Evolutionary conservation across 2,113 vertebrate species (phyloP), one percentile per base, ranked within the genome.

Genomic region (Antigone vipio): DNA sequence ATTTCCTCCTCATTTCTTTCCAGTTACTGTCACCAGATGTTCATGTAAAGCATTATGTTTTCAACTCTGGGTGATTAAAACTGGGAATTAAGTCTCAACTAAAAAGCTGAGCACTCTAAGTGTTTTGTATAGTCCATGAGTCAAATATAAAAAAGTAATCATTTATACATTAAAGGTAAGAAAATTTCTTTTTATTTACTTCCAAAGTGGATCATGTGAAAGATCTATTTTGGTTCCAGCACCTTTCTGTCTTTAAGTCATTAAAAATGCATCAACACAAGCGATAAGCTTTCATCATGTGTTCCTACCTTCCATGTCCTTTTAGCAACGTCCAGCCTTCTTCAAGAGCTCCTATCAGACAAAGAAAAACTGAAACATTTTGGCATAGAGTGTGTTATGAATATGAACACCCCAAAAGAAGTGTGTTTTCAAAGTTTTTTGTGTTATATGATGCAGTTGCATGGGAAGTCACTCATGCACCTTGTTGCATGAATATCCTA

Each of bases 21-120:
- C 66, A 21, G 4, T 81, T 64, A 68, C 17, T 95, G 56, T 71
- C 92, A 94, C 79, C 76, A 92, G 91, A 84, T 89, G 50, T 95
- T 92, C 9, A 0, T 72, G 60, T 77, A 67, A 59, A 75, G 47
- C 47, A 13, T 59, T 74, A 27, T 44, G 18, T 78, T 95, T 84
- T 81, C 56, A 92, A 15, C 60, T 68, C 44, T 53, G n/a, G 9
- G 21, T 56, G 24, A 64, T 75, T 89, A 78, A 85, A 92, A 64
- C 14, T 44, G 44, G 42, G 38, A 60, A 75, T 60, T 49, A 74
- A 53, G 15, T 83, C n/a, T 83, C 56, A 83, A 18, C 10, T 55
- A 75, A 53, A 92, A 67, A 88, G 18, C 32, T 3, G 6, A 89
- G 5, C 3, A 20, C 8, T 53, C 13, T 42, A 34, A 90, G 11